phyloP scores from a whole-genome alignment of 2,113 vertebrate genomes.

The Pelodiscus sinensis region DNA sequence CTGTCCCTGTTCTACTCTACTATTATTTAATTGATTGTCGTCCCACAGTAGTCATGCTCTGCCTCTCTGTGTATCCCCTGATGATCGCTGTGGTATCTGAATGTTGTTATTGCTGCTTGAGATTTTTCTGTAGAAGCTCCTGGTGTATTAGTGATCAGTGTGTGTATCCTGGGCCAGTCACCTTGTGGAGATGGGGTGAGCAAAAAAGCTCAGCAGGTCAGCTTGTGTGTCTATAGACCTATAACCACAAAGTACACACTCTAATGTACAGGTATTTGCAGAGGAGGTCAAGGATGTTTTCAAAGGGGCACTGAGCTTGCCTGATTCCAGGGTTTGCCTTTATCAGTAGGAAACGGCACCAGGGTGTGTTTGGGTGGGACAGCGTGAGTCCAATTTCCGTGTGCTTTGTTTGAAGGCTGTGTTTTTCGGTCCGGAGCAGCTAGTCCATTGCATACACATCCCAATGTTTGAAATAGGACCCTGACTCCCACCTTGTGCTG shows the following conservation, averaged over 20 bases:
- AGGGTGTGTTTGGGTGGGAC: slow-evolving; percentile 44
- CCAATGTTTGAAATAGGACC: background rate
- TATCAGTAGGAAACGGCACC: slow-evolving; percentile 67
- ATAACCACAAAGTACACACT: background rate
- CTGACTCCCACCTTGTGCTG: background rate
- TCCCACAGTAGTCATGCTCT: background rate
- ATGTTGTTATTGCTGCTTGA: background rate
- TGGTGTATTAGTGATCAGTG: background rate
- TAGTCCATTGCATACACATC: background rate
- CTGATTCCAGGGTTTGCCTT: slow-evolving; percentile 21
- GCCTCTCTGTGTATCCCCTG: background rate
- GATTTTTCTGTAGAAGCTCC: background rate
- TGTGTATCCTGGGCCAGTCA: background rate
- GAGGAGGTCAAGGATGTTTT: background rate
- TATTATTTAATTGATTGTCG: background rate
- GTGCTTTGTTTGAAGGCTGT: slow-evolving; percentile 2
- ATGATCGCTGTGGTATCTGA: background rate
- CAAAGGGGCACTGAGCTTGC: background rate
- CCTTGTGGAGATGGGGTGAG: background rate
- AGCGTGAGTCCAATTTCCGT: slow-evolving; percentile 51
- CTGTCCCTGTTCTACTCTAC: background rate
- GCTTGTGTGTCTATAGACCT: background rate
- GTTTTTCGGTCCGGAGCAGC: background rate
- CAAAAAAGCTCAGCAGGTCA: background rate
- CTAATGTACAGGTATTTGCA: accelerated